Conservation (phyloP, 2,888 invertebrate genomes). For the Trissolcus japonicus region DNA sequence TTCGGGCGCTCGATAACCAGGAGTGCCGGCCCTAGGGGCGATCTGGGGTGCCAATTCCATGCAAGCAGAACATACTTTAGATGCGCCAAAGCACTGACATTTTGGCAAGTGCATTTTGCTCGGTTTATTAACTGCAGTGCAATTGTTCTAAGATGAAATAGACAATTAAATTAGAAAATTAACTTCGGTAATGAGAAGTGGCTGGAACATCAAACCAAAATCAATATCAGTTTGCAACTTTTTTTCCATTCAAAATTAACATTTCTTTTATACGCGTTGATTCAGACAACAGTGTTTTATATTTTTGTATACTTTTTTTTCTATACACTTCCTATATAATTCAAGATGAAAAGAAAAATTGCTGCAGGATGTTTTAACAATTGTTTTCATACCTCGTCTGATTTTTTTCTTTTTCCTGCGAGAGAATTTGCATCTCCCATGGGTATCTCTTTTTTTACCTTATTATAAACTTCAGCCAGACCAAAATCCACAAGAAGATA, state of each 20-base stretch:
- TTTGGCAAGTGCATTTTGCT: constrained; percentile 66
- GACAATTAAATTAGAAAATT: no score
- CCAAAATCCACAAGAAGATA: constrained; percentile 93
- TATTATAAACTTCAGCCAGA: constrained; percentile 83
- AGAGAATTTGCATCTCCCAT: constrained; percentile 38
- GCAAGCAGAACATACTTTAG: constrained; percentile 83
- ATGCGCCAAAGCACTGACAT: constrained; percentile 84
- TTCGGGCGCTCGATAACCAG: constrained; percentile 93
- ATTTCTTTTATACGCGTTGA: no score
- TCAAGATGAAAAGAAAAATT: no score
- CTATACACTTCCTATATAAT: no score
- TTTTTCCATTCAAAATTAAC: no score
- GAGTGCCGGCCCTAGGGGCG: constrained; percentile 91
- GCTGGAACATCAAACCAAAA: no score
- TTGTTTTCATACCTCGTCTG: constrained; percentile 64
- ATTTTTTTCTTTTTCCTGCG: constrained; percentile 64
- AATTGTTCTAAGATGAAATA: constrained; percentile 59
- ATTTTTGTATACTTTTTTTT: no score
- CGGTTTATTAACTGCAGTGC: constrained; percentile 54
- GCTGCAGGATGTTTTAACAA: no score
- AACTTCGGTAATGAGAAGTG: no score
- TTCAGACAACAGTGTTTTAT: no score
- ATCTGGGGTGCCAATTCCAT: constrained; percentile 81
- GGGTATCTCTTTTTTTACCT: constrained; percentile 56
- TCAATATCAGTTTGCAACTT: no score